Conservation (phyloP, 2,797 vertebrate genomes). For the Danio choprae region DNA sequence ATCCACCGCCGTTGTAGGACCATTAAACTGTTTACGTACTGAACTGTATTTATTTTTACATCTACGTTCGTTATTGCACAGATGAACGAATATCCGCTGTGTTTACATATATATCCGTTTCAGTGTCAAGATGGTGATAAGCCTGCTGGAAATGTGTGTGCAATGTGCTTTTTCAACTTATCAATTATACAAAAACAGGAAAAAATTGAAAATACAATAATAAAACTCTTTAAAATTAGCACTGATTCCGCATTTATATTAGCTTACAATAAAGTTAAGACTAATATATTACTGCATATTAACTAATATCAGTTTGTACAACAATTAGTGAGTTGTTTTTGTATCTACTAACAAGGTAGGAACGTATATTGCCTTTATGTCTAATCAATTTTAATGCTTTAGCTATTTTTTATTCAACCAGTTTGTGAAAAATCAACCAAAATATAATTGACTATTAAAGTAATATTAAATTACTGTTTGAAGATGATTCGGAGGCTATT, state of each 20-base stretch:
- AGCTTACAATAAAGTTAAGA: no score
- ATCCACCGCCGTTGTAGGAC: not conserved
- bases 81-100: conserved; percentile 7
- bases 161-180: not conserved
- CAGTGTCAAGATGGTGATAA: conserved; percentile 26
- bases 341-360: not conserved
- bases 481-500: not conserved
- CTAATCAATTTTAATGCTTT: not conserved
- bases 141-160: not conserved
- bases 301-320: no score
- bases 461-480: no score
- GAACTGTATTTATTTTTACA: conserved; percentile 9
- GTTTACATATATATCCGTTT: conserved; percentile 23
- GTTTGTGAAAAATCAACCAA: not conserved
- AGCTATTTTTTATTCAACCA: not conserved
- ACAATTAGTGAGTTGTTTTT: no score
- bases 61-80: not conserved
- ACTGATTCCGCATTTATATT: not conserved
- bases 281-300: no score
- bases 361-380: not conserved
- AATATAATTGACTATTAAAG: not conserved
- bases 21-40: not conserved
- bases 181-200: not conserved
- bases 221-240: no score
- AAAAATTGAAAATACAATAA: not conserved